Percentiles rank a stretch among this genome's conserved stretches.
phyloP scores from a whole-genome alignment of 2,113 vertebrate genomes.

The Isichthys henryi region DNA sequence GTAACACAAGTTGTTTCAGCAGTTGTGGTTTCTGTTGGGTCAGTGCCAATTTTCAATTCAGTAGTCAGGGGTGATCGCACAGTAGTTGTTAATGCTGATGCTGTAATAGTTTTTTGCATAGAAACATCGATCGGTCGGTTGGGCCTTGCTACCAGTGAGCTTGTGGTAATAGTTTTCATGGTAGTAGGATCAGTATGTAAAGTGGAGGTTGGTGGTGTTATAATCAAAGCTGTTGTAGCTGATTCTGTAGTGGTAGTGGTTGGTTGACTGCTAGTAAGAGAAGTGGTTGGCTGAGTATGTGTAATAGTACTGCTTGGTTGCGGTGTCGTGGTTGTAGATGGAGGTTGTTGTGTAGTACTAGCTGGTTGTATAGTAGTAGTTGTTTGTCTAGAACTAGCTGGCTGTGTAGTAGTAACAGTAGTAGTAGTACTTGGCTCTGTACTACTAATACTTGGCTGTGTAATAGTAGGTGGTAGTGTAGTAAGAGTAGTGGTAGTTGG shows the following conservation, averaged over 20 bases:
- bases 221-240: constrained; percentile 6
- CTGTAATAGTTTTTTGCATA: not conserved
- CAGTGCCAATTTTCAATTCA: not conserved
- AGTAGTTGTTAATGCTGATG: not conserved
- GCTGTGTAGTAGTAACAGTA: constrained; percentile 14
- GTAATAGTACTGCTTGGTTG: constrained; percentile 6
- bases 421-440: constrained; percentile 1
- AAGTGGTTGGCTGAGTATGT: constrained; percentile 12
- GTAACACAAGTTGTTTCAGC: not conserved
- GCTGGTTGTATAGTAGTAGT: constrained; percentile 16
- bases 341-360: not conserved
- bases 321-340: not conserved
- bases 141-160: not conserved
- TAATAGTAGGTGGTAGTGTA: constrained; percentile 11
- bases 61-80: not conserved
- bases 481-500: not conserved
- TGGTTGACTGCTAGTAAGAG: constrained; percentile 30
- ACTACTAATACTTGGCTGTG: constrained; percentile 8
- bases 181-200: not conserved
- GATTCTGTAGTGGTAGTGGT: constrained; percentile 6
- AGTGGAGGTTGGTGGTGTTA: not conserved
- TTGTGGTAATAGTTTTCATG: not conserved
- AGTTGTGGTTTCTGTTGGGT: not conserved
- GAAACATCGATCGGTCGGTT: not conserved
- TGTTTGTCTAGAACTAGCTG: not conserved